phyloP scores from a whole-genome alignment of 2,113 vertebrate species.

The Malurus elegans region DNA sequence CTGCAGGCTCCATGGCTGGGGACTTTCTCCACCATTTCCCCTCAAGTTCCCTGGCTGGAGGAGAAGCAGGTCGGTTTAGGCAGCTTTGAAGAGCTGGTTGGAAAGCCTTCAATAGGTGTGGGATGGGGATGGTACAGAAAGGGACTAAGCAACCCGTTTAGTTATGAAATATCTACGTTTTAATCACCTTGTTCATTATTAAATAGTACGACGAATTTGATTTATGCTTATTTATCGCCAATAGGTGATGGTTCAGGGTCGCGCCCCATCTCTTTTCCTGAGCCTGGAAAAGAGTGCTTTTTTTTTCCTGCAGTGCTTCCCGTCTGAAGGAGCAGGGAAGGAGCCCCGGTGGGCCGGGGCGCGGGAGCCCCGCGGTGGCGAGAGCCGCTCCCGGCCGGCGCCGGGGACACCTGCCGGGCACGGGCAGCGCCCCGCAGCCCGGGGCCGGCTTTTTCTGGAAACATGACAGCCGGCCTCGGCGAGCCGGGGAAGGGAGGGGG shows the following conservation, averaged over 20 bases:
- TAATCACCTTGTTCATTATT: neutral
- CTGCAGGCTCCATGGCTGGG: neutral
- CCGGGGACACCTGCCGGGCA: constrained; percentile 53
- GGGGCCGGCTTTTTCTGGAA: constrained; percentile 60
- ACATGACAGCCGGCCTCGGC: constrained; percentile 52
- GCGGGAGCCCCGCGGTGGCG: neutral
- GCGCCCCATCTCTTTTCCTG: neutral
- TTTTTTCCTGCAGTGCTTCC: neutral
- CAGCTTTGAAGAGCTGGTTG: neutral
- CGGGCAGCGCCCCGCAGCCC: neutral
- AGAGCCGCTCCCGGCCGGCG: neutral
- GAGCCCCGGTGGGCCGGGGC: neutral
- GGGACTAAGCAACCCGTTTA: neutral
- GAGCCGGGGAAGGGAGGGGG: neutral
- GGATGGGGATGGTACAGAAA: neutral
- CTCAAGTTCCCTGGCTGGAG: accelerated
- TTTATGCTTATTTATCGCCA: neutral
- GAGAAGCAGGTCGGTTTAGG: neutral
- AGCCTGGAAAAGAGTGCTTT: neutral
- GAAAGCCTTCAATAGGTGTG: neutral
- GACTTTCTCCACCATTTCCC: neutral
- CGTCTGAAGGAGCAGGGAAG: neutral
- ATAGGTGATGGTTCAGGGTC: neutral
- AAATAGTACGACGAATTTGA: neutral
- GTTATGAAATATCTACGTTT: neutral